Percentiles rank a stretch among this genome's conserved stretches.
These are phyloP conservation scores for Druon quercuslanigerum DNA, from an alignment of 1,140 invertebrate species.

Conservation along the genomic window DNA sequence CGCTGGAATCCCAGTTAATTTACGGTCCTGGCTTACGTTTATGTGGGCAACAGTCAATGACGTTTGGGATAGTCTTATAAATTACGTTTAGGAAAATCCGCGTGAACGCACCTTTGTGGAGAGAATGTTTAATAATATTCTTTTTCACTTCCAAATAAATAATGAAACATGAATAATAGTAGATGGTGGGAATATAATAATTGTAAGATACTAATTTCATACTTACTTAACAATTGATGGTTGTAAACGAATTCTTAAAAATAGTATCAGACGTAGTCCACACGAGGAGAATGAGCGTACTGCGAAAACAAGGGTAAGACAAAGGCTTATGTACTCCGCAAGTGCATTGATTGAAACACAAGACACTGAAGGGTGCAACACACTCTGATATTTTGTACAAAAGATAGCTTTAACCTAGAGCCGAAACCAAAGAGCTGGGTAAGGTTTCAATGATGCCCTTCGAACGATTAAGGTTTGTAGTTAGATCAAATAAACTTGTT, in stretches of 20 bases:
- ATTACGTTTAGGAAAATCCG: conserved; percentile 7
- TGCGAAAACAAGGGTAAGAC: conserved; percentile 42
- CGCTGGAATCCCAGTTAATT: conserved; percentile 63
- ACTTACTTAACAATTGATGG: background rate
- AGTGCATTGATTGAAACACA: conserved; percentile 73
- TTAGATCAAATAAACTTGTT: too few relatives aligned
- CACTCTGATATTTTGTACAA: conserved; percentile 59
- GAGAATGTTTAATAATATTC: too few relatives aligned
- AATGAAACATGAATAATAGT: too few relatives aligned
- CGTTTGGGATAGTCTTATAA: conserved; percentile 21
- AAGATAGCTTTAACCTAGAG: conserved; percentile 43
- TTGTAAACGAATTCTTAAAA: background rate
- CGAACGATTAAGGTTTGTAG: background rate
- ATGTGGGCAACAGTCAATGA: conserved; percentile 5
- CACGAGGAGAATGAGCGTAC: conserved; percentile 41
- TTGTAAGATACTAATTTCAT: background rate
- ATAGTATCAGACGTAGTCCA: conserved; percentile 7
- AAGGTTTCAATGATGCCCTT: conserved; percentile 1
- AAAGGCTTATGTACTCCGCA: conserved; percentile 55
- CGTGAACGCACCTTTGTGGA: background rate
- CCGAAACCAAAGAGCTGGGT: conserved; percentile 7
- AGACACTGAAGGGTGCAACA: conserved; percentile 74
- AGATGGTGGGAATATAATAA: background rate
- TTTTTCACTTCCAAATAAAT: too few relatives aligned
- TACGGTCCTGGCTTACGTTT: conserved; percentile 48